Conservation (phyloP, 2,113 vertebrate genomes). For the Mastomys natalensis region DNA sequence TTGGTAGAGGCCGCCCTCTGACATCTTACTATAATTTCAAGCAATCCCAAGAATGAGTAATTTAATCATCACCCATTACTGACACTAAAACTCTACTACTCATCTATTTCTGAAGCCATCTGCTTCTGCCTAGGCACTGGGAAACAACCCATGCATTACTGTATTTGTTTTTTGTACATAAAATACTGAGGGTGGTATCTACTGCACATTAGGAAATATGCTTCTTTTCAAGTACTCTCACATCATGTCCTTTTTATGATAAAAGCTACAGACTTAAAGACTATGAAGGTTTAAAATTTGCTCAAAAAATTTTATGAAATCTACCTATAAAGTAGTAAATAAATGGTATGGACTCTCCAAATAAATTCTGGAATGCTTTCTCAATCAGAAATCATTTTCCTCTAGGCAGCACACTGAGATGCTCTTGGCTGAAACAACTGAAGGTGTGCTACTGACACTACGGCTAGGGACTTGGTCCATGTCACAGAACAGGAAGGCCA, state of each 20-base stretch:
- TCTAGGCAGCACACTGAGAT: not conserved
- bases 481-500: not conserved
- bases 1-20: not conserved
- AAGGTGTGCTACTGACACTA: not conserved
- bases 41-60: not conserved
- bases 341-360: not conserved
- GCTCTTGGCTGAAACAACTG: not conserved
- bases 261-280: not conserved
- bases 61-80: not conserved
- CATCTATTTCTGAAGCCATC: not conserved
- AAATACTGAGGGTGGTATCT: not conserved
- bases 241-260: not conserved
- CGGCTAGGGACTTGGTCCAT: not conserved
- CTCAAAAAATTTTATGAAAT: not conserved
- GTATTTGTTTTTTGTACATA: not conserved
- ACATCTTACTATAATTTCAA: conserved; percentile 1
- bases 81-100: not conserved
- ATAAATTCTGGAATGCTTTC: not conserved
- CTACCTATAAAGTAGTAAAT: not conserved
- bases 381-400: not conserved
- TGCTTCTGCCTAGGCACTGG: not conserved
- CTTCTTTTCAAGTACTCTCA: not conserved
- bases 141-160: not conserved
- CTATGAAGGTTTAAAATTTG: not conserved
- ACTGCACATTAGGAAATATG: not conserved